A percentile compares a stretch with the other conserved stretches of the same genome.
Evolutionary conservation across 2,797 vertebrate genomes (phyloP).

Genomic region (Sebastes reedi): DNA sequence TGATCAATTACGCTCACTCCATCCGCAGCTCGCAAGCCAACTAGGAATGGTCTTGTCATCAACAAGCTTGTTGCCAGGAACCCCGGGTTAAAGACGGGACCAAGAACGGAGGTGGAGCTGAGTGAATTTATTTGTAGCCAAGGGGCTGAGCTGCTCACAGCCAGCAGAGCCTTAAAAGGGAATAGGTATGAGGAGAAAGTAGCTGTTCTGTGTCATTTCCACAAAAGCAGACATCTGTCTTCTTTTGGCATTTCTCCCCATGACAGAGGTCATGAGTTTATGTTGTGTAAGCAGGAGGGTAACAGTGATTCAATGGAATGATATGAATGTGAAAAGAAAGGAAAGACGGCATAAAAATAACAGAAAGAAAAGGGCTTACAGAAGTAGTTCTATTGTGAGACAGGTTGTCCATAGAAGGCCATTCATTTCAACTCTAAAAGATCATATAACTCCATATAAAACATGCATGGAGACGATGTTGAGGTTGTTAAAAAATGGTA

Average conservation of each 20-base stretch:
- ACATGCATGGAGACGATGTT: neutral
- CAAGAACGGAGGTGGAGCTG: conserved; percentile 45
- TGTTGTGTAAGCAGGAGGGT: conserved; percentile 45
- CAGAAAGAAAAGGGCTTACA: neutral
- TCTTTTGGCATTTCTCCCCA: conserved; percentile 49
- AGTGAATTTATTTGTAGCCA: conserved; percentile 49
- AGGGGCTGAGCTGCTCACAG: conserved; percentile 35
- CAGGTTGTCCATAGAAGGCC: neutral
- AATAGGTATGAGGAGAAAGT: conserved; percentile 67
- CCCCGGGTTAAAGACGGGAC: conserved; percentile 33
- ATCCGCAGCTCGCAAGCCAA: conserved; percentile 49
- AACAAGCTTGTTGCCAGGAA: conserved; percentile 65
- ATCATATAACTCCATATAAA: neutral
- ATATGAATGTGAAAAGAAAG: conserved; percentile 40
- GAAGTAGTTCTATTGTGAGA: neutral
- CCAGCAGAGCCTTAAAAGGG: conserved; percentile 71
- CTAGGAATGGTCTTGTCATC: conserved; percentile 70
- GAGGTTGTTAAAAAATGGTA: neutral
- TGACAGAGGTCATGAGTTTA: conserved; percentile 59
- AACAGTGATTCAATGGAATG: conserved; percentile 30
- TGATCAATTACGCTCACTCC: conserved; percentile 67
- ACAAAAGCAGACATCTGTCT: conserved; percentile 67
- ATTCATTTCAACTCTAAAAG: neutral
- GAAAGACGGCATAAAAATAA: neutral
- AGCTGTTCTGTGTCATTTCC: conserved; percentile 70